Conservation (phyloP, 2,113 vertebrate genomes). For the Apistogramma diplotaenia region DNA sequence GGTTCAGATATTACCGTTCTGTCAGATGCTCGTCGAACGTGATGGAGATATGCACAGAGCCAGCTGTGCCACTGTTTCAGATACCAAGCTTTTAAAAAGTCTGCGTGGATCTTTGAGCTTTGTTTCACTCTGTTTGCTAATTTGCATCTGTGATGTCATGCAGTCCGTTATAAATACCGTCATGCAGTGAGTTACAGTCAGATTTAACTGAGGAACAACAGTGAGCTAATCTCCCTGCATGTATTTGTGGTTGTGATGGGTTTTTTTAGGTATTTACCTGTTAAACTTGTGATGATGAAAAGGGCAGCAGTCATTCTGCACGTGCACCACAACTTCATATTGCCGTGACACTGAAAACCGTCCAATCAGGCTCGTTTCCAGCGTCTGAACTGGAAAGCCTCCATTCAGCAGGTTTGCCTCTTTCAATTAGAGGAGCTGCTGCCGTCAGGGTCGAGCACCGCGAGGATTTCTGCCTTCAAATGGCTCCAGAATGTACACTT, state of each 20-base stretch:
- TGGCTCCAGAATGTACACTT: constrained; percentile 6
- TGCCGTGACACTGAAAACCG: not conserved
- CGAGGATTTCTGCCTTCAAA: not conserved
- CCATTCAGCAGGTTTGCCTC: constrained; percentile 31
- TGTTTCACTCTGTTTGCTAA: not conserved
- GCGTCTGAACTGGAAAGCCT: constrained; percentile 20
- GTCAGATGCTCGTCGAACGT: not conserved
- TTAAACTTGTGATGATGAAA: no score
- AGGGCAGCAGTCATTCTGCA: not conserved
- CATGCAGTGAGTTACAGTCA: not conserved
- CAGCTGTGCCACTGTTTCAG: not conserved
- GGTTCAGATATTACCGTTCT: not conserved
- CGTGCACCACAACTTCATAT: not conserved
- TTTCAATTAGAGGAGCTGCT: constrained; percentile 29
- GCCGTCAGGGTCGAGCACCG: not conserved
- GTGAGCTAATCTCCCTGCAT: no score
- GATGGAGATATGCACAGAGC: not conserved
- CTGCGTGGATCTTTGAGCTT: not conserved
- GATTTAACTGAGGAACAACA: no score
- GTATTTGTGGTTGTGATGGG: no score
- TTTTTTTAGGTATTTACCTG: no score
- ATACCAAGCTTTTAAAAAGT: not conserved
- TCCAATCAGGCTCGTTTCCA: constrained; percentile 26
- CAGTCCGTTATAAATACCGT: rapidly evolving
- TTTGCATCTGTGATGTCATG: not conserved